Base-by-base conservation (phyloP, 2,888 invertebrate species). In the Brachycybe producta region DNA sequence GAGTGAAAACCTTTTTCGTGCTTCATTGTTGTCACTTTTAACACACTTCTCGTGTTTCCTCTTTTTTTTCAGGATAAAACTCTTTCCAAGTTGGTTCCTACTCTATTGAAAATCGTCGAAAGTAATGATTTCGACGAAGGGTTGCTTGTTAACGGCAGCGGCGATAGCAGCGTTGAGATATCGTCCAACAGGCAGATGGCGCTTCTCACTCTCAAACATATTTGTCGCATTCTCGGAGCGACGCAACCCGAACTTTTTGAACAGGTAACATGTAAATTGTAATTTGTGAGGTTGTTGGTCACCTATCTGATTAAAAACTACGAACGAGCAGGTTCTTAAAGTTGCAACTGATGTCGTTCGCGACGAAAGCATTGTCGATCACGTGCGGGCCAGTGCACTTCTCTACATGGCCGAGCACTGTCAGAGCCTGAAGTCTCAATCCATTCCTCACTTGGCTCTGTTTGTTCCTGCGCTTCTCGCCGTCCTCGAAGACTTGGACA, bases 341-440 rank as follows among this genome's bases (percentile, higher is more conserved):
- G 74, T 75, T 13, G 72, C 84, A 0, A 79, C 81, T 0, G 73
- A 75, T 45, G 57, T 73, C 80, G 43, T 73, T 76, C 3, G 73
- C 72, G 60, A 71, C 70, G 45, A 60, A 68, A 1, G 70, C 49
- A 65, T 69, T 34, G 76, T 76, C 1, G 51, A 52, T 7, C 78
- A 80, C 55, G 74, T 83, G 2, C 69, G 82, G 62, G 84, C 83
- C 0, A 83, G 82, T 15, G 73, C 82, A 1, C 75, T 83, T 2
- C 69, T 86, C 38, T 82, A 84, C 54, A 72, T 90, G 21, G 82
- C 84, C 0, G 87, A 88, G 67, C 67, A 91, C 24, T 82, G 83
- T 55, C 74, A 75, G 35, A 78, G 79, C 54, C 70, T 91, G 57
- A 79, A 80, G 63, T 82, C 81, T 0, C 79, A 84, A 58, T 78